Evolutionary conservation across 2,888 invertebrate genomes (phyloP), one percentile per base, ranked within the genome.

Genomic region (Idaea straminata): DNA sequence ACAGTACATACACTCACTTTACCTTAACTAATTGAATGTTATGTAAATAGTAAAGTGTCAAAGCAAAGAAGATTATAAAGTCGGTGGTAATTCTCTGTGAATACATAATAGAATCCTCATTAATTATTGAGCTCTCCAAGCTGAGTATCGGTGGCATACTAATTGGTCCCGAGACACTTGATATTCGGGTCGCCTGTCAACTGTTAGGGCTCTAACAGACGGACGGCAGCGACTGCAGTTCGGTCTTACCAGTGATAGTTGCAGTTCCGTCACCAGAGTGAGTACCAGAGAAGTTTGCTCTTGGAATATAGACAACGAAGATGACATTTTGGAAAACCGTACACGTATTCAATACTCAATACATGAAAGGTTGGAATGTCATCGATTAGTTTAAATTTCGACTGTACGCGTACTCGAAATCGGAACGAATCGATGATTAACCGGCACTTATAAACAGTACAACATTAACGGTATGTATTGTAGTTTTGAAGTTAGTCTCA

Each of bases 41-140:
- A 47, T 47, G 47, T 47, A 47, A 47, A 47, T 47, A 47, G 7
- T 13, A 47, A 47, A 47, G 10, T 47, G 47, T 47, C 47, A 47
- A 47, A 47, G 47, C 47, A 47, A 47, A 47, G 47, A 47, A 47
- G 47, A 47, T 47, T 47, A 47, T 47, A 47, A 47, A 47, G 47
- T 47, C 47, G 13, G 10, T 47, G 47, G 47, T 47, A 47, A 47
- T 47, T 47, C 47, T 47, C 47, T 47, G 47, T 47, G 47, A 47
- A 47, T 10, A 47, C 47, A 7, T 47, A 47, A 47, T 13, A 47
- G 47, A 47, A 47, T 47, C 47, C 47, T 47, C 47, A 47, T 47
- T 47, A 47, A 47, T 47, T 47, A 47, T 47, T 47, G 47, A 47
- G 47, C 47, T 47, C 47, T 47, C 47, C 47, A 47, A 47, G 47